Base-by-base conservation (phyloP, 2,888 invertebrate species). In the Tinea trinotella region DNA sequence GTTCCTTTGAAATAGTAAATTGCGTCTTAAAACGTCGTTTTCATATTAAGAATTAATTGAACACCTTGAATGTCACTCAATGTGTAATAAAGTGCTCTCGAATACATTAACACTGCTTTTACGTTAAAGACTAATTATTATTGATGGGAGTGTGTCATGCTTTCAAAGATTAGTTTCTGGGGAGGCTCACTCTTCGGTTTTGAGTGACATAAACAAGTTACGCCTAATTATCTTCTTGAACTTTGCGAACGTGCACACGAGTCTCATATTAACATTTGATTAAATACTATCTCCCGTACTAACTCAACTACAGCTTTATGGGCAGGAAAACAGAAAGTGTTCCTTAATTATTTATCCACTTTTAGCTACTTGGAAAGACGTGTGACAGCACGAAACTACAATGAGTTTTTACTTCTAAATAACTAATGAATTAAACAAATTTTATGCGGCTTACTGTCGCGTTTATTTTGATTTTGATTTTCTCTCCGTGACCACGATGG, bases 41-140 rank as follows among this genome's bases (percentile, higher is more conserved):
- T 24, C 50, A 50, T 50, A 24, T 50, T 50, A 50, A 50, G 24
- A 50, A 50, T 50, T 50, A 50, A 24, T 50, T 50, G n/a, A 50
- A 7, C 50, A 22, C 22, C 50, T 24, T 19, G 1, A 7, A 19
- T 24, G 24, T 50, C 50, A 24, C 50, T 50, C 50, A 50, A 24
- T 22, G 7, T 50, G 13, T 50, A 50, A 50, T 50, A 50, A 50
- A 50, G 24, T 24, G 15, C 15, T 24, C 50, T 50, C 24, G 50
- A 50, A 50, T 50, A 50, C 22, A 50, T 50, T 50, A 50, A 50
- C 24, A 24, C 24, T 24, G 50, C 50, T 50, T 50, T 50, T 50
- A 50, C 50, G 24, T 50, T 22, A 24, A 50, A 24, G 24, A 50
- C 24, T 50, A 50, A 50, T 50, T 50, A 50, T 50, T 50, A 50